Evolutionary conservation across 2,888 invertebrate species (phyloP).

Genomic region (Gari tellinella): DNA sequence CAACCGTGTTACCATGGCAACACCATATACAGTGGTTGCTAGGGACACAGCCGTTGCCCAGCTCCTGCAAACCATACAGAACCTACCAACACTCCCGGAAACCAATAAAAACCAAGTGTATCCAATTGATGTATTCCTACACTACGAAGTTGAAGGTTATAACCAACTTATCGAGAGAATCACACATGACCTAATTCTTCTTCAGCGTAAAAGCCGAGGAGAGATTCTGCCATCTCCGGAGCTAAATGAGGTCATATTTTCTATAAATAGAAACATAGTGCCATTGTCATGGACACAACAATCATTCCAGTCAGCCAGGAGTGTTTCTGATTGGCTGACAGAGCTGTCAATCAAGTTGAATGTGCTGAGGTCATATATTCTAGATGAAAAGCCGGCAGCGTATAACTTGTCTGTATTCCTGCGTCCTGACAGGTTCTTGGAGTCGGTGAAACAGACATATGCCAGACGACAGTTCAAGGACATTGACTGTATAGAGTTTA

Average conservation of each 20-base stretch:
- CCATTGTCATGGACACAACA: slow-evolving; percentile 73
- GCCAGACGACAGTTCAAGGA: slow-evolving; percentile 79
- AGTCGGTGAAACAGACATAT: slow-evolving; percentile 76
- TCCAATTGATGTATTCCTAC: slow-evolving; percentile 77
- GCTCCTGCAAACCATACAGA: slow-evolving; percentile 61
- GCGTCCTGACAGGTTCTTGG: slow-evolving; percentile 78
- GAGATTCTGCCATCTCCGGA: slow-evolving; percentile 66
- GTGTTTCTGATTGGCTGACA: slow-evolving; percentile 71
- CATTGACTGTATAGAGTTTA: slow-evolving; percentile 70
- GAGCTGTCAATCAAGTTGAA: slow-evolving; percentile 62
- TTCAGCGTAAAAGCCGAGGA: slow-evolving; percentile 65
- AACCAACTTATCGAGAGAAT: slow-evolving; percentile 63
- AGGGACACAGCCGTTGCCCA: slow-evolving; percentile 65
- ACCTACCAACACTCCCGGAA: slow-evolving; percentile 70
- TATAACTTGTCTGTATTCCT: slow-evolving; percentile 76
- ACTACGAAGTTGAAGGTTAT: slow-evolving; percentile 74
- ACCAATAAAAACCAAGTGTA: slow-evolving; percentile 75
- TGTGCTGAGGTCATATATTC: slow-evolving; percentile 63
- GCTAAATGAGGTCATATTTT: slow-evolving; percentile 65
- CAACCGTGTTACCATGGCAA: slow-evolving; percentile 60
- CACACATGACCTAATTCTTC: slow-evolving; percentile 67
- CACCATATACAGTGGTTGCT: slow-evolving; percentile 47
- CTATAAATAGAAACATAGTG: slow-evolving; percentile 72
- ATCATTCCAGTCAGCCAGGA: slow-evolving; percentile 70
- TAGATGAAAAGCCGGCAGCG: slow-evolving; percentile 56